Conservation (phyloP, 2,113 vertebrate species). For the Tonatia bakeri region DNA sequence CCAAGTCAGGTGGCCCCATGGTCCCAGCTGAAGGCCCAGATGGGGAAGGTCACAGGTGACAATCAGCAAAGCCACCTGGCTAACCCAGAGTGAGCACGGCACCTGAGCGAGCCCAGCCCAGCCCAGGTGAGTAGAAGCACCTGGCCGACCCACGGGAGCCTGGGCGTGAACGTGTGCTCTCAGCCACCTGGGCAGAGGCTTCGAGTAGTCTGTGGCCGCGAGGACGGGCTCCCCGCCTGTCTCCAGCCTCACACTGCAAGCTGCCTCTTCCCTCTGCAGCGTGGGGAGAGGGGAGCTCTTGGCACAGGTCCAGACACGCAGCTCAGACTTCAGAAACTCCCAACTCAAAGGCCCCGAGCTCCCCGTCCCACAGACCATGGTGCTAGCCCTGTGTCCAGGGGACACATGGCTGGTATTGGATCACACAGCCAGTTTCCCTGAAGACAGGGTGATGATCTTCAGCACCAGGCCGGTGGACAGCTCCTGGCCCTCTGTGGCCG, state of each 20-base stretch:
- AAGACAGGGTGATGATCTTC: fast-evolving
- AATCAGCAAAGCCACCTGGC: not conserved
- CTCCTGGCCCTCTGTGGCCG: not conserved
- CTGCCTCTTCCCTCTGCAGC: not conserved
- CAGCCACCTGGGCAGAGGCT: not conserved
- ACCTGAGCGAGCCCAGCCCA: not conserved
- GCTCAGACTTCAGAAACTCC: not conserved
- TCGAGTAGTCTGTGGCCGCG: not conserved
- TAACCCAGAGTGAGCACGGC: not conserved
- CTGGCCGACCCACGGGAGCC: fast-evolving
- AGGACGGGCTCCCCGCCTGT: too few relatives aligned
- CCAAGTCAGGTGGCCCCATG: fast-evolving
- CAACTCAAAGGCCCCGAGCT: not conserved
- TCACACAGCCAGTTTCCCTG: too few relatives aligned
- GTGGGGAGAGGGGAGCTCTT: not conserved
- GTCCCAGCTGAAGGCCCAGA: not conserved
- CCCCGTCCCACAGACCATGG: too few relatives aligned
- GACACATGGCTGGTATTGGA: fast-evolving
- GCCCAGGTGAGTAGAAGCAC: not conserved
- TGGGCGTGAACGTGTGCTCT: fast-evolving
- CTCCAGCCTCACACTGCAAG: not conserved
- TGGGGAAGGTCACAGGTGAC: not conserved
- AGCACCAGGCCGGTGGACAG: fast-evolving
- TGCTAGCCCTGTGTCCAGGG: not conserved
- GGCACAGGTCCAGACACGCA: not conserved